Evolutionary conservation across 2,888 invertebrate genomes (phyloP), one percentile per base, ranked within the genome.

Genomic region (Zelleria hepariella): DNA sequence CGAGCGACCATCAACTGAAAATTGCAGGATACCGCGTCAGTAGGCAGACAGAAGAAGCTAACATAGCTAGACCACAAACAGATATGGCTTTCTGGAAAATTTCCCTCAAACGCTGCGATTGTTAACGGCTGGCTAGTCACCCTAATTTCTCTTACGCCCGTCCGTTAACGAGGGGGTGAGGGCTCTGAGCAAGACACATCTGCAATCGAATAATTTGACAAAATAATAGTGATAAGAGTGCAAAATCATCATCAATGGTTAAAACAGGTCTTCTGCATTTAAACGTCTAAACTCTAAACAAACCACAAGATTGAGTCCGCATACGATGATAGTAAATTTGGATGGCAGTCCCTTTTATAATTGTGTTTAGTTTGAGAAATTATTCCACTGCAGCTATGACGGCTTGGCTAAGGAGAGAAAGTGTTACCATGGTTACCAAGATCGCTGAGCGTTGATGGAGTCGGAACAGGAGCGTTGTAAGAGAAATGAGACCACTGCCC

Each of bases 361-460:
- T 48, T 25, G 27, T 72, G 66, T 67, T 70, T 70, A 74, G 74
- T 74, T 60, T 74, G 68, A 70, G 71, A 77, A 80, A 84, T 83
- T 85, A 86, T 86, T 87, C 86, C 87, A 87, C 86, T 86, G 87
- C 87, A 87, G 85, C 87, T 85, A 82, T 82, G 80, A 80, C 80
- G 74, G 72, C 73, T 68, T 73, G 65, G 80, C 86, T 86, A 86
- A 65, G 81, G 84, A 86, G 75, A 86, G 77, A 88, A 86, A 77
- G 69, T 71, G 32, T 42, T 42, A 42, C 32, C 15, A 42, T 15
- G 32, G 10, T 4, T 26, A 4, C 15, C 32, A 42, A 10, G 15
- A 15, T 15, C 32, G 32, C 32, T 42, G 32, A 10, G 68, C 70
- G 70, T 73, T 71, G 77, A 73, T 72, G 76, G 68, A 67, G 69